Evolutionary conservation across 1,140 invertebrate species (phyloP), one percentile per base, ranked within the genome.

Genomic region (Andricus grossulariae): DNA sequence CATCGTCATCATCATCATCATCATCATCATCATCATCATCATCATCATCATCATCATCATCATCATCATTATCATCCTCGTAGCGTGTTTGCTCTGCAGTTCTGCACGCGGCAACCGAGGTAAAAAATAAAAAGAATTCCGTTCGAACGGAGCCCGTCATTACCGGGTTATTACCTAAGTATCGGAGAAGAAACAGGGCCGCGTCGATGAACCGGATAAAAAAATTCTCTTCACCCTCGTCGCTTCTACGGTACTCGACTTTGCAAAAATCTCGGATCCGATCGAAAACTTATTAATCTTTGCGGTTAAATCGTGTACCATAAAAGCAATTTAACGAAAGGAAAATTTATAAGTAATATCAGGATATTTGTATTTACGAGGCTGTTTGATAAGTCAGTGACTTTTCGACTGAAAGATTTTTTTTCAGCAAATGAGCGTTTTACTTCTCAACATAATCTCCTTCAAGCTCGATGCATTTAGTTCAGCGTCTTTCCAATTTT

Each of bases 91-190:
- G 86, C 84, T 85, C 87, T 87, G 77, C 72, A 79, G 50, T 74
- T 70, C 73, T 75, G 72, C 80, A 84, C 76, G 74, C 55, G 70
- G 71, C 52, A 72, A 75, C 73, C 54, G 60, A 81, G 60, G 76
- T 72, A 84, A 75, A 78, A 80, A 85, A 79, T 78, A 87, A 88
- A 86, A 87, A 83, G 80, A 86, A 85, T 81, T 77, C 80, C 76
- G 80, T 83, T 84, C 82, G 83, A 88, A 85, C 84, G 78, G 85
- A 87, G 85, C 82, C 85, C 81, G 57, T 89, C 81, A 89, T 89
- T 87, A 89, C 81, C 76, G 81, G 82, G 85, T 88, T 88, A 89
- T 89, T 89, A 89, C 86, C 85, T 88, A 89, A 89, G 87, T 87
- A 89, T 85, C 86, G 79, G 80, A 75, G 76, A 84, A 71, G 83